Percentiles rank a stretch among this genome's conserved stretches.
phyloP scores from a whole-genome alignment of 2,113 vertebrate species.

The Polypterus bichir region DNA sequence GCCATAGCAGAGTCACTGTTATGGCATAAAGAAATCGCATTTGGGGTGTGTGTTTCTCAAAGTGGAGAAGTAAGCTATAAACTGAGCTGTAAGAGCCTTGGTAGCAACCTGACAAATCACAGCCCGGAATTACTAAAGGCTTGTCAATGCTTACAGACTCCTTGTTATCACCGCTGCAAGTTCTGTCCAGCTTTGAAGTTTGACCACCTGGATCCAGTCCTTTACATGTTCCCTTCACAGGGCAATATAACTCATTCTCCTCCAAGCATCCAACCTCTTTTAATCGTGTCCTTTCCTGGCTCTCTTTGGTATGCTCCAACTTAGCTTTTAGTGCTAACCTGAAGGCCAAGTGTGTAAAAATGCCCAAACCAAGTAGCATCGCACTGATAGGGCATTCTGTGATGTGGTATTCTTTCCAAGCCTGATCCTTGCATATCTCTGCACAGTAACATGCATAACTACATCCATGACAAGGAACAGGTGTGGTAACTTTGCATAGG shows the following conservation, averaged over 20 bases:
- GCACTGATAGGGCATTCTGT: conserved; percentile 66
- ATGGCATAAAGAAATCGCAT: conserved; percentile 63
- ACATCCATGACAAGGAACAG: conserved; percentile 62
- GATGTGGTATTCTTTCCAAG: conserved; percentile 70
- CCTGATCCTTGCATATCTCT: conserved; percentile 45
- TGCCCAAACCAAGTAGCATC: conserved; percentile 54
- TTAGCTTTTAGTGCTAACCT: conserved; percentile 66
- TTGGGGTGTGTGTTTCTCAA: conserved; percentile 46
- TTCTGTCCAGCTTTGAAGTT: no score
- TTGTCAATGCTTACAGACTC: conserved; percentile 3
- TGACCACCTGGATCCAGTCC: no score
- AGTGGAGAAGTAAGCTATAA: conserved; percentile 66
- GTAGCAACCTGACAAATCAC: conserved; percentile 29
- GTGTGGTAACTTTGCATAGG: conserved; percentile 44
- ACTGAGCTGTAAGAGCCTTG: conserved; percentile 51
- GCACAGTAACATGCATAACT: conserved; percentile 78
- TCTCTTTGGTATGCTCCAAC: conserved; percentile 37
- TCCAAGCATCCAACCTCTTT: conserved; percentile 1
- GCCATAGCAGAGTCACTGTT: conserved; percentile 57
- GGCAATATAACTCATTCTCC: not conserved
- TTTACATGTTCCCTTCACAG: no score
- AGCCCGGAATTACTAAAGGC: conserved; percentile 26
- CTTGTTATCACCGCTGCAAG: not conserved
- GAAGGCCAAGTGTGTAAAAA: conserved; percentile 71
- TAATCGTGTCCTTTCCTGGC: conserved; percentile 13